Evolutionary conservation across 2,888 invertebrate species (phyloP).

Genomic region (Cabera pusaria): DNA sequence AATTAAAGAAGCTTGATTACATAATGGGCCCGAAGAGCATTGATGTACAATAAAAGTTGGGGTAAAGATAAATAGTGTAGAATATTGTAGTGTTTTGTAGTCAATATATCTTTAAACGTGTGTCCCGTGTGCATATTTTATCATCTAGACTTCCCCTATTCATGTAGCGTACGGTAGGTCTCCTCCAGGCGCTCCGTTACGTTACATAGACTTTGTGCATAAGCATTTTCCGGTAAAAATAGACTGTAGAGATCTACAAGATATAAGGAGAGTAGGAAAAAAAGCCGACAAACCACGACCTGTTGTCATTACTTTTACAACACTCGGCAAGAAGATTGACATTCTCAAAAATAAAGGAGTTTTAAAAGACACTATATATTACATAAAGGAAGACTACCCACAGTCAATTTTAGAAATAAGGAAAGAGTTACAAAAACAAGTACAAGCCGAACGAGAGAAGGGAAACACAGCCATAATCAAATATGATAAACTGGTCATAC

Average conservation of each 20-base stretch:
- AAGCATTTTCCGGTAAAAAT: slow-evolving; percentile 17
- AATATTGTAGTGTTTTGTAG: no score
- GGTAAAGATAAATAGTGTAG: no score
- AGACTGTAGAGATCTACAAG: slow-evolving; percentile 20
- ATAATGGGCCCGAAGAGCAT: no score
- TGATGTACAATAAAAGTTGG: no score
- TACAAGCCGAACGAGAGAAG: slow-evolving; percentile 22
- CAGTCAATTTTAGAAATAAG: slow-evolving; percentile 20
- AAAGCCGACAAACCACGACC: slow-evolving; percentile 22
- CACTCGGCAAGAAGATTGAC: slow-evolving; percentile 20
- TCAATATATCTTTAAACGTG: no score
- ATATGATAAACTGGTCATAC: slow-evolving; percentile 26
- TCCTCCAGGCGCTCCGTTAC: no score
- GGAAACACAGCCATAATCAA: slow-evolving; percentile 25
- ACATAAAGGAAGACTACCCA: slow-evolving; percentile 26
- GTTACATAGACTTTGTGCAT: slow-evolving; percentile 10
- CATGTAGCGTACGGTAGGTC: no score
- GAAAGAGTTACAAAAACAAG: slow-evolving; percentile 24
- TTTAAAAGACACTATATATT: slow-evolving; percentile 20
- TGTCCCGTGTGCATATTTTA: no score
- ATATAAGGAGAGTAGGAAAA: slow-evolving; percentile 22
- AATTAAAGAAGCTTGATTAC: no score
- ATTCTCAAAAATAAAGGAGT: slow-evolving; percentile 20
- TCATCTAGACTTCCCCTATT: no score
- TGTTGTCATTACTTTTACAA: slow-evolving; percentile 20